A percentile compares a stretch with the other conserved stretches of the same genome.
Conservation (phyloP, 2,797 vertebrate genomes). For the Sebastes goodei region DNA sequence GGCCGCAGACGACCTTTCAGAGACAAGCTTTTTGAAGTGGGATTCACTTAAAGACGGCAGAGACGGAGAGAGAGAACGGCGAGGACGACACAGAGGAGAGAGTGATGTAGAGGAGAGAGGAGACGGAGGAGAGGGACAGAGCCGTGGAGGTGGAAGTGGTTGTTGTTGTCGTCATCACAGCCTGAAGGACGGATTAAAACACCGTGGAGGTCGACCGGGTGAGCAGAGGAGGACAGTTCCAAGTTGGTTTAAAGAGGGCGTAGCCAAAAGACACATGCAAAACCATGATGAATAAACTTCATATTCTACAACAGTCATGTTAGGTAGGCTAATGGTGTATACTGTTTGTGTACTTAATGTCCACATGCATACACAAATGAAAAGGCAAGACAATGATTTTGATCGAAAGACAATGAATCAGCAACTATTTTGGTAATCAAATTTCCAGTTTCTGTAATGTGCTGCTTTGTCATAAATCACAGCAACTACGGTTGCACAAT, state of each 20-base stretch:
- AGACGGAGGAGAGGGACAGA: background rate
- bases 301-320: no score
- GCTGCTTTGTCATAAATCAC: background rate
- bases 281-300: background rate
- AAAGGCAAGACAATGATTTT: background rate
- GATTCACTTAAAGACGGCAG: conserved; percentile 33
- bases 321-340: background rate
- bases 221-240: conserved; percentile 6
- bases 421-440: background rate
- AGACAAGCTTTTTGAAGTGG: conserved; percentile 37
- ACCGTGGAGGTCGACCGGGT: conserved; percentile 23
- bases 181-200: conserved; percentile 49
- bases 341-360: background rate
- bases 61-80: background rate
- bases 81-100: conserved; percentile 11
- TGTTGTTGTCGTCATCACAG: conserved; percentile 38
- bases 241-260: conserved; percentile 2
- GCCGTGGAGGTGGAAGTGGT: conserved; percentile 14
- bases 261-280: conserved; percentile 16
- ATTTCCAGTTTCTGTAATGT: background rate
- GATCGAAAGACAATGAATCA: background rate
- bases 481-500: background rate
- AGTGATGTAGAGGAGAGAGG: conserved; percentile 8
- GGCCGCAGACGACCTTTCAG: conserved; percentile 44
- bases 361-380: background rate